Conservation (phyloP, 2,113 vertebrate genomes). For the Hippoglossus stenolepis region DNA sequence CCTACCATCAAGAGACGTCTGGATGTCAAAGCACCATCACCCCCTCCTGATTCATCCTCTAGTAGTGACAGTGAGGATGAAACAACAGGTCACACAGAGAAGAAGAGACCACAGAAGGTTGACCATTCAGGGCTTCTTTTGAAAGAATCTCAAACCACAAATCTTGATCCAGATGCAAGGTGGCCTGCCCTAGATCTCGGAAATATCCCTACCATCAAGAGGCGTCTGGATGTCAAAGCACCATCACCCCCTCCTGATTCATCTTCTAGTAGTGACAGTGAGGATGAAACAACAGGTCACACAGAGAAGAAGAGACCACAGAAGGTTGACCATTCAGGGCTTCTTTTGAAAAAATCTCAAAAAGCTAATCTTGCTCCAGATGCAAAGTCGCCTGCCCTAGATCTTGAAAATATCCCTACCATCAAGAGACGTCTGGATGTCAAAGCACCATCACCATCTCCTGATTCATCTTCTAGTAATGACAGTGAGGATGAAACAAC, state of each 20-base stretch:
- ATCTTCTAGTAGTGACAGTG: background rate
- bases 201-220: background rate
- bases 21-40: slow-evolving; percentile 31
- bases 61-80: background rate
- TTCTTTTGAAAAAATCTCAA: slow-evolving; percentile 4
- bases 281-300: too few relatives aligned
- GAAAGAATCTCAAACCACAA: background rate
- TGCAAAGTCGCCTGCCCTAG: background rate
- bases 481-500: slow-evolving; percentile 23
- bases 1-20: slow-evolving; percentile 12
- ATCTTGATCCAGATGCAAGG: background rate
- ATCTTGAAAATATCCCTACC: background rate
- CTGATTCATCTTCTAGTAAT: slow-evolving; percentile 32
- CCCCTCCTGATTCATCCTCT: background rate
- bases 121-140: background rate
- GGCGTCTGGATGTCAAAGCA: slow-evolving; percentile 37
- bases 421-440: slow-evolving; percentile 40
- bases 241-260: background rate
- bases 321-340: background rate
- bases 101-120: background rate
- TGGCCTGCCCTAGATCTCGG: slow-evolving; percentile 4
- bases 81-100: background rate
- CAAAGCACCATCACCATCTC: slow-evolving; percentile 7
- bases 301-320: background rate
- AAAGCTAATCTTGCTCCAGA: background rate